Evolutionary conservation across 2,797 vertebrate species (phyloP).

Genomic region (Phylloscopus collybita): DNA sequence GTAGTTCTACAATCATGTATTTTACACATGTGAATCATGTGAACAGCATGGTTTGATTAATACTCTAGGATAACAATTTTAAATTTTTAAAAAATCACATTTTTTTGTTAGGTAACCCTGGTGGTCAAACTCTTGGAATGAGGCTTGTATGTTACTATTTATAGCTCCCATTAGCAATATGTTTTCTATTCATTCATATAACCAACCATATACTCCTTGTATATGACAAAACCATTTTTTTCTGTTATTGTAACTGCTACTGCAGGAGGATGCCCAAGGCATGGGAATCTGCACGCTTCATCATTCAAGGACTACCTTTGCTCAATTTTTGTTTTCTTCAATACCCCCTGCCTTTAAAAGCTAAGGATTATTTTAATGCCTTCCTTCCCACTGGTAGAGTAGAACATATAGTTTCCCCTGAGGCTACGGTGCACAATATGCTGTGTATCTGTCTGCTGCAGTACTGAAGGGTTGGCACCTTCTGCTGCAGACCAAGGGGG

Average conservation of each 20-base stretch:
- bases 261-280: slow-evolving; percentile 21
- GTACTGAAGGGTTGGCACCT: slow-evolving; percentile 6
- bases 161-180: background rate
- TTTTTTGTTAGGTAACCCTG: background rate
- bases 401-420: background rate
- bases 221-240: background rate
- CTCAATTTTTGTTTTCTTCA: slow-evolving; percentile 44
- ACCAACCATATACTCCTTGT: background rate
- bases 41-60: background rate
- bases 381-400: slow-evolving; percentile 34
- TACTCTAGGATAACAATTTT: background rate
- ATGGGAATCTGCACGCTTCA: slow-evolving; percentile 37
- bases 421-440: slow-evolving; percentile 9
- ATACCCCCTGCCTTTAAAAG: slow-evolving; percentile 30
- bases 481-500: slow-evolving; percentile 1
- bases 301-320: slow-evolving; percentile 42
- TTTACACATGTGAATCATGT: background rate
- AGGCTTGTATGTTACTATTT: background rate
- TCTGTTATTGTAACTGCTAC: background rate
- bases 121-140: background rate
- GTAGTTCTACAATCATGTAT: background rate
- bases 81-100: background rate
- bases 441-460: slow-evolving; percentile 13
- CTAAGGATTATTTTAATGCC: slow-evolving; percentile 46
- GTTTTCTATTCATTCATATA: background rate